These are phyloP conservation scores for Taenaris catops DNA, from an alignment of 2,888 invertebrate species.

Conservation along the genomic window DNA sequence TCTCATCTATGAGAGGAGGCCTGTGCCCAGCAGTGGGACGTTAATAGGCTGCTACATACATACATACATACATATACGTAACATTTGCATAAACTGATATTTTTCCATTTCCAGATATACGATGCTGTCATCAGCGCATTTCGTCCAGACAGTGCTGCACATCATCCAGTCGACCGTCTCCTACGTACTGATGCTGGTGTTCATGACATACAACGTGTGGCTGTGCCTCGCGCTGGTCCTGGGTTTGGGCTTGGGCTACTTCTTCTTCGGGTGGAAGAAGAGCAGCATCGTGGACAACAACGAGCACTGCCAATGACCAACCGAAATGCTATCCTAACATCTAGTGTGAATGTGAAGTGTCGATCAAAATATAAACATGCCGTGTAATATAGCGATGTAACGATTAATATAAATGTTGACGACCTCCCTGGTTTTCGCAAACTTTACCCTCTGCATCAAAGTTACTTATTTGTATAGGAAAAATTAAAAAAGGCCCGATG, in stretches of 20 bases:
- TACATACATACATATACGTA: too few species aligned
- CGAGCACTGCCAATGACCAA: constrained; percentile 95
- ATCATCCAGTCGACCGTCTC: constrained; percentile 93
- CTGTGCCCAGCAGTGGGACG: too few species aligned
- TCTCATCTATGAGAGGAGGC: too few species aligned
- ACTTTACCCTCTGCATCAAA: constrained; percentile 9
- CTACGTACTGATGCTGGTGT: constrained; percentile 96
- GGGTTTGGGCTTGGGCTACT: constrained; percentile 95
- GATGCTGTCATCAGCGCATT: constrained; percentile 90
- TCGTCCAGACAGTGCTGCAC: constrained; percentile 92
- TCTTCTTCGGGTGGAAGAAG: constrained; percentile 97
- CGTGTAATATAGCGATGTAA: too few species aligned
- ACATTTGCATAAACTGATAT: too few species aligned
- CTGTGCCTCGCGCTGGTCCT: constrained; percentile 92
- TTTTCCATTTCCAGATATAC: constrained; percentile 82
- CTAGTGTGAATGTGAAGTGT: too few species aligned
- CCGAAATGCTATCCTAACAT: too few species aligned
- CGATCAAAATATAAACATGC: too few species aligned
- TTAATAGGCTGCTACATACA: too few species aligned
- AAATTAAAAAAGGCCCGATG: constrained; percentile 58
- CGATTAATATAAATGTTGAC: too few species aligned
- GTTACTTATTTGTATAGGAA: constrained; percentile 29
- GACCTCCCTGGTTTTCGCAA: background rate
- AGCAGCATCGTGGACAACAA: constrained; percentile 93
- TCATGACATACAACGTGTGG: constrained; percentile 99